Percentiles rank a stretch among this genome's conserved stretches.
Conservation (phyloP, 1,140 invertebrate genomes). For the Eriocheir sinensis region DNA sequence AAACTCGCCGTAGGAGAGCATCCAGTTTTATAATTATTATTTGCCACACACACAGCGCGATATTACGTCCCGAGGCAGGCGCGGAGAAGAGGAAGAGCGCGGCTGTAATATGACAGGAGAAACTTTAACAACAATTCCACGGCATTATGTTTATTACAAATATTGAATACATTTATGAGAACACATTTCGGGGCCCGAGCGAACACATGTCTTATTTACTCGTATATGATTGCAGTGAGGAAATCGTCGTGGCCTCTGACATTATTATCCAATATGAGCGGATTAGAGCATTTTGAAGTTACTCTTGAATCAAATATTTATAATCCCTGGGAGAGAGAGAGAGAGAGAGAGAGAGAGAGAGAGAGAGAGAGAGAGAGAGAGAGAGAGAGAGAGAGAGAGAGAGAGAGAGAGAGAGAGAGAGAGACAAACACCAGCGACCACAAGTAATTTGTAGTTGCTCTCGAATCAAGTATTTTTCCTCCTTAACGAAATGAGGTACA, state of each 20-base stretch:
- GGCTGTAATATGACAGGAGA: not conserved
- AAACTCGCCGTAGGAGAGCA: conserved; percentile 11
- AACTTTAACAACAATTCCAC: not conserved
- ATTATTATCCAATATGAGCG: too few relatives aligned
- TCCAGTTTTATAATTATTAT: not conserved
- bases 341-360: not conserved
- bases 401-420: too few relatives aligned
- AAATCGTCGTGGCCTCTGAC: too few relatives aligned
- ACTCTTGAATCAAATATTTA: too few relatives aligned
- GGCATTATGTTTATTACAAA: not conserved
- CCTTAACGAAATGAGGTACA: too few relatives aligned
- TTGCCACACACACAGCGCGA: not conserved
- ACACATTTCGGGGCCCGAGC: not conserved
- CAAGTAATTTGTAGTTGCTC: too few relatives aligned
- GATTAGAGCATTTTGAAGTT: too few relatives aligned
- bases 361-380: not conserved
- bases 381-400: too few relatives aligned
- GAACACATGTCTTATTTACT: too few relatives aligned
- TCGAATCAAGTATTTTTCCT: too few relatives aligned
- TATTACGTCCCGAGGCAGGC: not conserved
- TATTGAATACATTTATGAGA: not conserved
- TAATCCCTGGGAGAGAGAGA: not conserved
- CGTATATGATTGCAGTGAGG: not conserved
- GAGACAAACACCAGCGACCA: too few relatives aligned
- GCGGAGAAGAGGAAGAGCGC: not conserved